Conservation (phyloP, 2,113 vertebrate species). For the Canis aureus region DNA sequence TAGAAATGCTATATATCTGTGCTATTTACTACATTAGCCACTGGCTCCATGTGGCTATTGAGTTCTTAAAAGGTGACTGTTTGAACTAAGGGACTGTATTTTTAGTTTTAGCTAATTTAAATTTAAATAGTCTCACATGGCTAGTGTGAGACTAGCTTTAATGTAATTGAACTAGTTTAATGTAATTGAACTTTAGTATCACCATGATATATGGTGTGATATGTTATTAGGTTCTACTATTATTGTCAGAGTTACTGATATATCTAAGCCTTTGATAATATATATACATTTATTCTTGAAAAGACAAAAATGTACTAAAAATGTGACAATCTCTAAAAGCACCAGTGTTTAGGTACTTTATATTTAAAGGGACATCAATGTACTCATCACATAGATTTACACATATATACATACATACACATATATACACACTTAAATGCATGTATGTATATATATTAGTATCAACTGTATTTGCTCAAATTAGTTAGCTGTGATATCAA, state of each 20-base stretch:
- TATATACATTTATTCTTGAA: not conserved
- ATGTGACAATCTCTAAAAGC: not conserved
- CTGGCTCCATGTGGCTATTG: not conserved
- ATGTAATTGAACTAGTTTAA: too few relatives aligned
- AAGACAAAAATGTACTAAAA: not conserved
- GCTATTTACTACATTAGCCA: not conserved
- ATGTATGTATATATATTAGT: not conserved
- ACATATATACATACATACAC: too few relatives aligned
- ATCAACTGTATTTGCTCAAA: not conserved
- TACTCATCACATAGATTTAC: not conserved
- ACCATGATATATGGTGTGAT: not conserved
- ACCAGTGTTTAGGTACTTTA: not conserved
- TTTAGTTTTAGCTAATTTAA: conserved; percentile 14
- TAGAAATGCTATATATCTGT: not conserved
- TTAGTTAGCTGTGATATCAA: conserved; percentile 6
- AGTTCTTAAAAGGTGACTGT: not conserved
- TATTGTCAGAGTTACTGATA: conserved; percentile 1
- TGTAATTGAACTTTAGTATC: too few relatives aligned
- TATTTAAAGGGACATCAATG: not conserved
- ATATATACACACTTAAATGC: not conserved
- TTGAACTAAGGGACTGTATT: not conserved
- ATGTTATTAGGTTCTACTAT: not conserved
- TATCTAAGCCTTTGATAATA: not conserved
- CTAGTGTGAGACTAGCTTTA: too few relatives aligned
- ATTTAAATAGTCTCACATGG: not conserved